Conservation (phyloP, 1,140 invertebrate genomes). For the Tetranychus cinnabarinus region DNA sequence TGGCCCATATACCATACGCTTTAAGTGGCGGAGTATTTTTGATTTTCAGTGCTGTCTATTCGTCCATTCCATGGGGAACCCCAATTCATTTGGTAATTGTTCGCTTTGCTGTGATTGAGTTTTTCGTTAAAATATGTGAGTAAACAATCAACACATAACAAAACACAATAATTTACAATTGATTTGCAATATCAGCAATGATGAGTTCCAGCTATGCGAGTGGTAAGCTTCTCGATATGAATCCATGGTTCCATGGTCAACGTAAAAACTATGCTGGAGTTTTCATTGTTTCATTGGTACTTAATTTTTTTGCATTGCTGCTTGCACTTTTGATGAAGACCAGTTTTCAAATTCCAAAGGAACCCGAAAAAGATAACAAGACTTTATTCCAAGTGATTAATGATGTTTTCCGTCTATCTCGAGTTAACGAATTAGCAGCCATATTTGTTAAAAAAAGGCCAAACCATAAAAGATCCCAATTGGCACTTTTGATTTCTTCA, state of each 20-base stretch:
- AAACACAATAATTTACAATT: not conserved
- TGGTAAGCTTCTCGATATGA: not conserved
- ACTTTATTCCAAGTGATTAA: not conserved
- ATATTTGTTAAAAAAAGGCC: not conserved
- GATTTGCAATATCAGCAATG: not conserved
- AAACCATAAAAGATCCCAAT: not conserved
- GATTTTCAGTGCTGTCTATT: too few relatives aligned
- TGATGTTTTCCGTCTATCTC: not conserved
- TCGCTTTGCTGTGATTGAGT: too few relatives aligned
- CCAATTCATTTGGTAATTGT: too few relatives aligned
- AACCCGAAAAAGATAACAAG: not conserved
- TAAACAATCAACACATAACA: too few relatives aligned
- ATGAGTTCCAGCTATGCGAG: not conserved
- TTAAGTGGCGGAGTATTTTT: too few relatives aligned
- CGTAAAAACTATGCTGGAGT: not conserved
- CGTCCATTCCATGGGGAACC: too few relatives aligned
- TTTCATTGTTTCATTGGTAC: not conserved
- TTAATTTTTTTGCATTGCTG: not conserved
- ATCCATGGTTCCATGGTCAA: not conserved
- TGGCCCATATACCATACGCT: too few relatives aligned
- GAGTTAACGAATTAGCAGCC: too few relatives aligned
- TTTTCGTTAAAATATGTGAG: too few relatives aligned
- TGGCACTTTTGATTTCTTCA: not conserved
- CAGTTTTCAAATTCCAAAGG: not conserved
- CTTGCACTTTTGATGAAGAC: not conserved